Base-by-base conservation (phyloP, 92 coral and sea anemone species). In the Phenganax subtilis region DNA sequence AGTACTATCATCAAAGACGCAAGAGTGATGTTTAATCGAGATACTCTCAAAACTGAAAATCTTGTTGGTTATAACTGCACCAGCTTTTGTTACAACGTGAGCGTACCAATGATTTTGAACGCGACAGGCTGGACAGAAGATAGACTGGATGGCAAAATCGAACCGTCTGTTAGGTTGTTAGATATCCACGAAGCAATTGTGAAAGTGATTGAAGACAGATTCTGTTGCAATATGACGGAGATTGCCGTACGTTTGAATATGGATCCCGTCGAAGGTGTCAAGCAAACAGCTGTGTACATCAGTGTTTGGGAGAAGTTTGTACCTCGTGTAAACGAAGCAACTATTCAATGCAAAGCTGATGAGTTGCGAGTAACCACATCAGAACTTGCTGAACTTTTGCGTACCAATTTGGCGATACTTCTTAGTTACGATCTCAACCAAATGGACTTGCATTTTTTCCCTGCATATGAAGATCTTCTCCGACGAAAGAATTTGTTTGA, bases 121-220 rank as follows among this genome's bases (percentile, higher is more conserved):
- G 75, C 66, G 47, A 81, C 76, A 15, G 75, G 84, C n/a, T 80
- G 80, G 80, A 75, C 65, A 25, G 80, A 30, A 3, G 80, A 75
- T 30, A 28, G 54, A 56, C 29, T 75, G 12, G 54, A 75, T 25
- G 80, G 80, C 29, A 75, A 75, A 56, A 44, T 17, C 30, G 10
- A 10, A n/a, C 70, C 70, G 0, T 6, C 12, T 64, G 70, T 64
- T 17, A 30, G 31, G 30, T 17, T 64, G 6, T 6, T 9, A 64
- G 37, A 64, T 17, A 64, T 64, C 30, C 70, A 64, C 20, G 12
- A 64, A 7, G 70, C 70, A 6, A 28, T 64, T 64, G 31, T 64
- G 70, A 64, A 64, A 64, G 37, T 44, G 3, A 64, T 64, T 64
- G 70, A 64, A 64, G 70, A 64, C 27, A 64, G 70, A 64, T 64